A percentile compares a stretch with the other conserved stretches of the same genome.
Conservation (phyloP, 2,888 invertebrate species). For the Ypsolopha scabrella region DNA sequence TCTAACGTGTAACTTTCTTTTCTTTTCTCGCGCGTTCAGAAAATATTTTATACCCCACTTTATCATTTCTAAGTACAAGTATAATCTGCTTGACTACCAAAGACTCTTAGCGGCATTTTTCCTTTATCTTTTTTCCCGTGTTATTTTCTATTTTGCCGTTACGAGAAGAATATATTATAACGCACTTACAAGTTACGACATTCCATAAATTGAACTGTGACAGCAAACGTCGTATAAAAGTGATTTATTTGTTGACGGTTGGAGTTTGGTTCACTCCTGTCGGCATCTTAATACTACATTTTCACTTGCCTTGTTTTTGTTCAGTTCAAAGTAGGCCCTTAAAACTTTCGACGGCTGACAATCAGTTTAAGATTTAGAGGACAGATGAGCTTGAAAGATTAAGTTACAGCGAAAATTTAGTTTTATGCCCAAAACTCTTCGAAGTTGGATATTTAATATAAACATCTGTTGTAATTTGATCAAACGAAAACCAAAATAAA, state of each 20-base stretch:
- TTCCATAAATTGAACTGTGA: constrained; percentile 56
- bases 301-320: constrained; percentile 7
- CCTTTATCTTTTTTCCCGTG: neutral
- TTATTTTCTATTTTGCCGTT: neutral
- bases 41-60: no score
- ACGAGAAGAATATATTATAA: constrained; percentile 15
- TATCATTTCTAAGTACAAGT: no score
- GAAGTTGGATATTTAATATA: no score
- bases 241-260: constrained; percentile 51
- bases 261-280: constrained; percentile 35
- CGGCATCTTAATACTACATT: constrained; percentile 38
- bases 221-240: constrained; percentile 62
- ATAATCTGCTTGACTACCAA: no score
- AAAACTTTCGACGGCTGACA: neutral
- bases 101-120: neutral
- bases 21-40: no score
- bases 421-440: no score
- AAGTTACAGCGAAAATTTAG: neutral
- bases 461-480: no score
- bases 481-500: no score
- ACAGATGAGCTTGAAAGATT: neutral
- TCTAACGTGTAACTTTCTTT: no score
- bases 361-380: neutral
- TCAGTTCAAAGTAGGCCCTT: neutral
- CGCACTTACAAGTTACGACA: constrained; percentile 26